Percentiles rank a stretch among this genome's conserved stretches.
Evolutionary conservation across 2,113 vertebrate species (phyloP).

Genomic region (Merops nubicus): DNA sequence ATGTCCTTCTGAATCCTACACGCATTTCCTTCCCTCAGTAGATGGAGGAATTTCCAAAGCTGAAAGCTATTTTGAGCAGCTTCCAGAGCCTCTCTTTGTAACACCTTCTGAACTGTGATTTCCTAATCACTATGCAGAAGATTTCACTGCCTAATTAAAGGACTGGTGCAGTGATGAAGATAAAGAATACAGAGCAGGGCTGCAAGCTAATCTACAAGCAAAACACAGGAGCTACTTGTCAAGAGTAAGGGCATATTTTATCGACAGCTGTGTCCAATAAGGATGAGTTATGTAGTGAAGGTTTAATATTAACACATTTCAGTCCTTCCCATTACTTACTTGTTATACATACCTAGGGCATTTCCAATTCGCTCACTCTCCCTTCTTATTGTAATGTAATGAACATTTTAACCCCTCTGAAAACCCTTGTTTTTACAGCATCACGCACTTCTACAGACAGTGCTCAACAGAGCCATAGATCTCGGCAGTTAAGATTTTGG

Average conservation of each 20-base stretch:
- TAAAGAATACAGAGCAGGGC: conserved; percentile 80
- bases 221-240: conserved; percentile 79
- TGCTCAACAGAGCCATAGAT: not conserved
- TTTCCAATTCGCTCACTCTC: conserved; percentile 32
- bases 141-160: conserved; percentile 79
- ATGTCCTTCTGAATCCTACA: conserved; percentile 44
- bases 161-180: conserved; percentile 79
- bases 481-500: not conserved
- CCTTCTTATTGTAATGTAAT: conserved; percentile 52
- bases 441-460: not conserved
- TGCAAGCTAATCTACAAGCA: conserved; percentile 78
- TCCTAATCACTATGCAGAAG: conserved; percentile 81
- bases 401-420: conserved; percentile 39
- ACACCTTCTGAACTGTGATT: conserved; percentile 77
- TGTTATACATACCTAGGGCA: not conserved
- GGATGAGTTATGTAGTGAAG: conserved; percentile 71
- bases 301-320: conserved; percentile 75
- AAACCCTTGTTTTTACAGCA: conserved; percentile 1
- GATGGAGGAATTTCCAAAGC: conserved; percentile 67
- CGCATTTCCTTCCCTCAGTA: conserved; percentile 34
- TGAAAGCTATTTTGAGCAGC: conserved; percentile 68
- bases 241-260: conserved; percentile 79
- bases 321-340: conserved; percentile 29
- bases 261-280: conserved; percentile 81
- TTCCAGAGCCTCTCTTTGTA: conserved; percentile 75